Percentiles rank a stretch among this genome's conserved stretches.
These are phyloP conservation scores for Zhuqinia jingwanae DNA, from an alignment of 2,888 invertebrate species.

Conservation along the genomic window DNA sequence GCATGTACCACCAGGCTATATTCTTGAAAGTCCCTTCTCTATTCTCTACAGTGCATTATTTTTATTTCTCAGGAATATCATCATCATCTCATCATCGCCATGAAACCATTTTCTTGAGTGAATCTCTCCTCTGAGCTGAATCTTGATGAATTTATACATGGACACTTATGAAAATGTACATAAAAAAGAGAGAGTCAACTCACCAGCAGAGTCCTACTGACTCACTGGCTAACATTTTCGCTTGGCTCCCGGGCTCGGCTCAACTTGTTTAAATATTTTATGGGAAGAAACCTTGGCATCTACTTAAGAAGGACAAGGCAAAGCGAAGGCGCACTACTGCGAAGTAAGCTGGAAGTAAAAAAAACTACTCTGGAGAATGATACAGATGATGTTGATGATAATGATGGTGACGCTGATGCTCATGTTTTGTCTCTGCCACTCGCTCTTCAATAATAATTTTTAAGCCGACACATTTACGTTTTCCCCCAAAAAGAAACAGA, in stretches of 20 bases:
- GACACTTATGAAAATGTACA: conserved; percentile 30
- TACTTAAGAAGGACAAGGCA: background rate
- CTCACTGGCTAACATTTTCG: conserved; percentile 23
- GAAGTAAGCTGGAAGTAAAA: background rate
- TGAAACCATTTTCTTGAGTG: conserved; percentile 16
- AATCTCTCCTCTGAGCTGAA: background rate
- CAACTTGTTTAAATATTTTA: conserved; percentile 40
- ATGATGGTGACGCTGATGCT: conserved; percentile 11
- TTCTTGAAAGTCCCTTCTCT: background rate
- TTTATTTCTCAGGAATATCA: conserved; percentile 27
- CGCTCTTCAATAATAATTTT: conserved; percentile 31
- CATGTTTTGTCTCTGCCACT: conserved; percentile 27
- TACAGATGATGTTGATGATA: conserved; percentile 2
- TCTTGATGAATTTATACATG: conserved; percentile 43
- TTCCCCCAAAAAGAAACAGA: background rate
- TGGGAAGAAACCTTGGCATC: conserved; percentile 19
- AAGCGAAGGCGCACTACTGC: background rate
- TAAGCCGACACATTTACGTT: conserved; percentile 56
- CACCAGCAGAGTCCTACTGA: conserved; percentile 21
- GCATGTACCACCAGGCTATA: background rate
- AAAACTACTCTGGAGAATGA: background rate
- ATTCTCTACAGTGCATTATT: conserved; percentile 14
- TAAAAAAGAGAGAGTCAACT: conserved; percentile 1
- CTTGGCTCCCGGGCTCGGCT: background rate
- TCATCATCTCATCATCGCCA: too few species aligned